Evolutionary conservation across 2,797 vertebrate genomes (phyloP).

Genomic region (Myotis daubentonii): DNA sequence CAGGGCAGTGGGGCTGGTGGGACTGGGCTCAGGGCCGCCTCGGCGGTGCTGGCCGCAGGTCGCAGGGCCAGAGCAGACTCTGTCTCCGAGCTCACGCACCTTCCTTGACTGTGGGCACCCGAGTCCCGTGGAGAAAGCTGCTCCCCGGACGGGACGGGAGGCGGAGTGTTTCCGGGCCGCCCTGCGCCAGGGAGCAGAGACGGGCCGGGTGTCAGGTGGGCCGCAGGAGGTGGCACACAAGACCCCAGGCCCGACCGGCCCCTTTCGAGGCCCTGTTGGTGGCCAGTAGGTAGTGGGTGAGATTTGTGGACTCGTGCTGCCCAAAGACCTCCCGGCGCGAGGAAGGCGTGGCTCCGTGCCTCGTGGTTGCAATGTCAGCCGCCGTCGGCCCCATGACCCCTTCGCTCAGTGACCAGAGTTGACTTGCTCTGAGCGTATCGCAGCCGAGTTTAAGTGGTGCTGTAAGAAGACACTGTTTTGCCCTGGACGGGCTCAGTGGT

Average conservation of each 20-base stretch:
- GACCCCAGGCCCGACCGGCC: background rate
- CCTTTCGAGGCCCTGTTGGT: background rate
- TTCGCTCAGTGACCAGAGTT: background rate
- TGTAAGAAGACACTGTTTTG: background rate
- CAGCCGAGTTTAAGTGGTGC: background rate
- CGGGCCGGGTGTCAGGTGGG: background rate
- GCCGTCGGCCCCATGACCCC: background rate
- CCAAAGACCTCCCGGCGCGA: background rate
- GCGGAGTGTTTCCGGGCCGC: background rate
- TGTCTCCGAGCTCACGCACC: accelerated
- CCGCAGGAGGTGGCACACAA: background rate
- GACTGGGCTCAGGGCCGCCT: background rate
- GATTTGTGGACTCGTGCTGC: background rate
- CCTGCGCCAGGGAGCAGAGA: background rate
- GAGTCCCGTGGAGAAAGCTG: background rate
- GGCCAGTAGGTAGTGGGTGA: background rate
- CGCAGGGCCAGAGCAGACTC: background rate
- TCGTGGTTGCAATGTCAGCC: background rate
- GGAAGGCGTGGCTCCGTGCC: background rate
- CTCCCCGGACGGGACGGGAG: background rate
- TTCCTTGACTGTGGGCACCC: background rate
- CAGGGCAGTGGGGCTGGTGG: background rate
- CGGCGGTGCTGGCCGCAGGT: background rate
- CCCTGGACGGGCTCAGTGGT: too few relatives aligned
- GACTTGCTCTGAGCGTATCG: background rate